A percentile compares a stretch with the other conserved stretches of the same genome.
phyloP scores from a whole-genome alignment of 2,113 vertebrate genomes.

The Poeciliopsis turrubarensis region DNA sequence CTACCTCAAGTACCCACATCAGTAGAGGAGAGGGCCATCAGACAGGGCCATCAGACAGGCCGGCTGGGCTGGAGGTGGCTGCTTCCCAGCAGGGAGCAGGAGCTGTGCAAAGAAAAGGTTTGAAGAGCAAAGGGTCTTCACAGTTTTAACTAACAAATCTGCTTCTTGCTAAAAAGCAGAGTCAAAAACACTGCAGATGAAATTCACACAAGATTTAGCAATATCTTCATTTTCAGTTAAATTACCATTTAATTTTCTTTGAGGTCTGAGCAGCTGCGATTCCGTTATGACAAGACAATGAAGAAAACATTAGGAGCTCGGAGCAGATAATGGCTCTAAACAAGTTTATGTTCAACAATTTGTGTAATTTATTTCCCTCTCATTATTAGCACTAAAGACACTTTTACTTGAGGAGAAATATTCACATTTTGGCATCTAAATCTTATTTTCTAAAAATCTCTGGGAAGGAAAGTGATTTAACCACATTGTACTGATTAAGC shows the following conservation, averaged over 20 bases:
- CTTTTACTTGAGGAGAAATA: too few relatives aligned
- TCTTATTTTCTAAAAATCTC: neutral
- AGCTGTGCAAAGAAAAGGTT: neutral
- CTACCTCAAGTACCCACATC: slow-evolving; percentile 31
- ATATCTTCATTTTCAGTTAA: neutral
- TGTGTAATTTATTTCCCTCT: neutral
- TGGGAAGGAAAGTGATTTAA: neutral
- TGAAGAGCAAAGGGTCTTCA: neutral
- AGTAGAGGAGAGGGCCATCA: slow-evolving; percentile 56
- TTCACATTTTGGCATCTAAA: too few relatives aligned
- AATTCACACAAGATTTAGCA: neutral
- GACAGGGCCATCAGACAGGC: slow-evolving; percentile 63
- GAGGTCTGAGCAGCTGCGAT: neutral
- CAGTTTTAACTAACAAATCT: too few relatives aligned
- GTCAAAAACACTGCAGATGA: neutral
- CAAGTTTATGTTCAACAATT: neutral
- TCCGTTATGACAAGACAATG: neutral
- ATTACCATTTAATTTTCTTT: neutral
- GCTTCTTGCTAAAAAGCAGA: neutral
- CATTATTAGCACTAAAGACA: too few relatives aligned
- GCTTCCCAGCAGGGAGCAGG: slow-evolving; percentile 45
- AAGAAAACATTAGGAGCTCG: too few relatives aligned
- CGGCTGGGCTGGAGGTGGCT: slow-evolving; percentile 36
- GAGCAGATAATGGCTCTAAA: too few relatives aligned
- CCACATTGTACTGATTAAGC: neutral